Evolutionary conservation across 2,888 invertebrate species (phyloP).

Genomic region (Sepioteuthis lessoniana): DNA sequence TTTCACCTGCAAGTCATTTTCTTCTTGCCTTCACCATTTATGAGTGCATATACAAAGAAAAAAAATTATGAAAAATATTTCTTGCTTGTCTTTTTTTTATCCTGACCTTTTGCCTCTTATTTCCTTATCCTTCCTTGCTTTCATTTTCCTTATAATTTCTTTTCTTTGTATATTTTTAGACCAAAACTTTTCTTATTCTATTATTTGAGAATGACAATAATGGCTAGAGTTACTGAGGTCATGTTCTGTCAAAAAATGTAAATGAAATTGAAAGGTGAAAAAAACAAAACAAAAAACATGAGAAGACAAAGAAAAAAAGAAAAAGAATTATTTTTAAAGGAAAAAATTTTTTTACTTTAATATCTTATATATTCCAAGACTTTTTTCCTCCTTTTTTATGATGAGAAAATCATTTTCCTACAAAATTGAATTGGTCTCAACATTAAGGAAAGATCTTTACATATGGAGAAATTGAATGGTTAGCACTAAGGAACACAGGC

Average conservation of each 20-base stretch:
- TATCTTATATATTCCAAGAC: neutral
- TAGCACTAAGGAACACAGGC: neutral
- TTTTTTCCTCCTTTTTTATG: neutral
- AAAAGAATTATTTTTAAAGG: neutral
- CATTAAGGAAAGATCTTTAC: neutral
- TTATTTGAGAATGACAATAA: constrained; percentile 33
- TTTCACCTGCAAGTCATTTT: constrained; percentile 3
- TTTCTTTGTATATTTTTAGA: neutral
- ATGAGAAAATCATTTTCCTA: constrained; percentile 18
- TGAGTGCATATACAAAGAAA: neutral
- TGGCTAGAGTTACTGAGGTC: constrained; percentile 33
- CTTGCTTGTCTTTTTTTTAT: neutral
- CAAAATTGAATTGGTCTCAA: neutral
- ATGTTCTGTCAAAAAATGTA: constrained; percentile 8
- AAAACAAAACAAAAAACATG: neutral
- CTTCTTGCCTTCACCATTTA: neutral
- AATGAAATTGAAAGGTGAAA: neutral
- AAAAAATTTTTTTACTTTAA: neutral
- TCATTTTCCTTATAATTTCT: neutral
- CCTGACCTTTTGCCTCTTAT: neutral
- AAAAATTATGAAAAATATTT: neutral
- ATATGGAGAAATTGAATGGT: neutral
- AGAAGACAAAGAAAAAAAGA: neutral
- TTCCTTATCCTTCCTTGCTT: neutral
- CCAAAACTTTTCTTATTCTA: neutral